Conservation (phyloP, 2,113 vertebrate genomes). For the Guaruba guarouba region DNA sequence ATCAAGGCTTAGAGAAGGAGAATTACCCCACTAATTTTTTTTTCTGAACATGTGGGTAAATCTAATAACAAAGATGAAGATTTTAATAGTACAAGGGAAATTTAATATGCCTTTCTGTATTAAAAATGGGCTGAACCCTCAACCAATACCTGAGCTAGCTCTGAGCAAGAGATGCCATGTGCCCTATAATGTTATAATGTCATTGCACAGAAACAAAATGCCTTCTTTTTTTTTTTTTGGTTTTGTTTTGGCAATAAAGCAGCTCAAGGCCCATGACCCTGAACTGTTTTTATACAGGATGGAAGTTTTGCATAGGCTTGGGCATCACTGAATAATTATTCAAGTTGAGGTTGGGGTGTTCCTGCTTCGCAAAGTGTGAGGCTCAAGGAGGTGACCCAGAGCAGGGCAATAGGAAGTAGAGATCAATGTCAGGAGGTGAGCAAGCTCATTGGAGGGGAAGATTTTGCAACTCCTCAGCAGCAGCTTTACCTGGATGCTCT, state of each 20-base stretch:
- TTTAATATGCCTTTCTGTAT: neutral
- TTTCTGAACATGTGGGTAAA: neutral
- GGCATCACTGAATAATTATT: neutral
- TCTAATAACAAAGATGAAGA: neutral
- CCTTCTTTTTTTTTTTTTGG: rapidly evolving
- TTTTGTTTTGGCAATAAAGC: neutral
- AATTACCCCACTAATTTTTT: neutral
- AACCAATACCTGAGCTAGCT: neutral
- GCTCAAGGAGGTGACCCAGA: neutral
- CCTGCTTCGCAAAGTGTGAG: neutral
- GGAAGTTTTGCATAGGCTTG: neutral
- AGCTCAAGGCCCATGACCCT: neutral
- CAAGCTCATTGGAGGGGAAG: neutral
- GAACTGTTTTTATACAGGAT: neutral
- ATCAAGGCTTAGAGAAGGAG: neutral
- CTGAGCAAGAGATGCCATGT: neutral
- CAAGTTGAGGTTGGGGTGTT: neutral
- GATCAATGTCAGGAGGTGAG: neutral
- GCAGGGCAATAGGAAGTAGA: neutral
- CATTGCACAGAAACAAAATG: neutral
- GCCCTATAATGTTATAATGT: neutral
- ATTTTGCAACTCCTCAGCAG: neutral
- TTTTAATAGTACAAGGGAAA: neutral
- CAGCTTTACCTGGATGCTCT: neutral
- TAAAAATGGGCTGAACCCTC: neutral